Conservation (phyloP, 1,140 invertebrate species). For the Drosophila dunni region DNA sequence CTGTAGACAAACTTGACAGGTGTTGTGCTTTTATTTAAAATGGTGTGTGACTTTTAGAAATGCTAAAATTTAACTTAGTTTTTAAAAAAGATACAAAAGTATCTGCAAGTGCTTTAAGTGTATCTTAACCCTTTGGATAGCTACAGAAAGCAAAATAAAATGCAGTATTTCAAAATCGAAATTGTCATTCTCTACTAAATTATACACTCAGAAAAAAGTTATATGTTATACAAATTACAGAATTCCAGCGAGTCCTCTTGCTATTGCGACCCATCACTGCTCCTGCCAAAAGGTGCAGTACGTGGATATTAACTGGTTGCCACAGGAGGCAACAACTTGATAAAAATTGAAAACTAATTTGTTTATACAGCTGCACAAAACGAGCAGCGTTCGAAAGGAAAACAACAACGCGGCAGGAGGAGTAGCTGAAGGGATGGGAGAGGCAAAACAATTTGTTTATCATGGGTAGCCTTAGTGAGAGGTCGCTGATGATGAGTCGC, state of each 20-base stretch:
- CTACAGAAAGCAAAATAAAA: too few relatives aligned
- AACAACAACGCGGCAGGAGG: slow-evolving; percentile 53
- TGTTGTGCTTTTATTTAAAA: neutral
- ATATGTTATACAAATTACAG: neutral
- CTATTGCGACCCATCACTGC: neutral
- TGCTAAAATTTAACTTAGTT: neutral
- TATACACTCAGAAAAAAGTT: too few relatives aligned
- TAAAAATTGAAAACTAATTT: slow-evolving; percentile 83
- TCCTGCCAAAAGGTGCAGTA: slow-evolving; percentile 4
- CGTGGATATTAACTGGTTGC: slow-evolving; percentile 42
- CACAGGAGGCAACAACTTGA: slow-evolving; percentile 61
- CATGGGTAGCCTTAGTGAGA: slow-evolving; percentile 73
- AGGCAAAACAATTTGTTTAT: slow-evolving; percentile 81
- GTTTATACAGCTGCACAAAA: slow-evolving; percentile 83
- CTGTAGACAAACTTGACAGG: neutral
- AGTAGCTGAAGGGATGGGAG: slow-evolving; percentile 14
- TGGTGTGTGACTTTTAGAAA: neutral
- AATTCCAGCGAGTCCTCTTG: neutral
- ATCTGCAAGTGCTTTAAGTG: too few relatives aligned
- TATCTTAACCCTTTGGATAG: too few relatives aligned
- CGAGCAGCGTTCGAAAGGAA: slow-evolving; percentile 70
- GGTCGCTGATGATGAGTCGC: slow-evolving; percentile 56
- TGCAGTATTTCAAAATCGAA: too few relatives aligned
- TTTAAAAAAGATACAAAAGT: neutral
- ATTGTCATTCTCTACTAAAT: too few relatives aligned